A percentile compares a stretch with the other conserved stretches of the same genome.
Evolutionary conservation across 1,140 invertebrate species (phyloP).

Genomic region (Pteromalus puparum): DNA sequence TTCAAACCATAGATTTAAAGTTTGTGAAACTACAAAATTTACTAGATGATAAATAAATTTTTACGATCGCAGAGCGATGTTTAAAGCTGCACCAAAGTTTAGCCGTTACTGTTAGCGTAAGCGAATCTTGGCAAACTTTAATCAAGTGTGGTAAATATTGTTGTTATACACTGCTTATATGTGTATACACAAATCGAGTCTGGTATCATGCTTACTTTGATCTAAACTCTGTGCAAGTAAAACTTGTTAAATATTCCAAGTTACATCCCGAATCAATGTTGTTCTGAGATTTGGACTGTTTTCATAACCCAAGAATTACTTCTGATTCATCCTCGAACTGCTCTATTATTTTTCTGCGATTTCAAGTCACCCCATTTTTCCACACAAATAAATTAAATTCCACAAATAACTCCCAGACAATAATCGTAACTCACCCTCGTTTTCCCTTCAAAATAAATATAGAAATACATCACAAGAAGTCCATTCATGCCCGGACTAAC

Average conservation of each 20-base stretch:
- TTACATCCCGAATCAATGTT: too few species aligned
- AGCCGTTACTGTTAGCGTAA: constrained; percentile 1
- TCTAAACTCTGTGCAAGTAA: neutral
- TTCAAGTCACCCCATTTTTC: too few species aligned
- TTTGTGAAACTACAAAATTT: too few species aligned
- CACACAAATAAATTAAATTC: too few species aligned
- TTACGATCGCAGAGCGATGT: too few species aligned
- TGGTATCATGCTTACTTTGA: constrained; percentile 5
- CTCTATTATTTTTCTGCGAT: too few species aligned
- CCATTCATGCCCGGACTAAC: neutral
- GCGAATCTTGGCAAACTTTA: constrained; percentile 45
- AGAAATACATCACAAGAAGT: neutral
- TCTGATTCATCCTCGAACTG: too few species aligned
- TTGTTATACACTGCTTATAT: neutral
- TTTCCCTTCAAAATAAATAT: neutral
- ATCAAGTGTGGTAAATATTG: constrained; percentile 36
- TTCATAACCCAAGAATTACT: too few species aligned
- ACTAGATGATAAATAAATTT: too few species aligned
- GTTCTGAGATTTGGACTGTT: too few species aligned
- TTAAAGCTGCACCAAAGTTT: neutral
- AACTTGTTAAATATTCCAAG: neutral
- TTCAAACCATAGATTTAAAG: too few species aligned
- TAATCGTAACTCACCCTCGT: neutral
- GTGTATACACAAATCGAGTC: constrained; percentile 2
- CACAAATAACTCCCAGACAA: neutral